Evolutionary conservation across 2,113 vertebrate species (phyloP).

Genomic region (Aegithalos caudatus): DNA sequence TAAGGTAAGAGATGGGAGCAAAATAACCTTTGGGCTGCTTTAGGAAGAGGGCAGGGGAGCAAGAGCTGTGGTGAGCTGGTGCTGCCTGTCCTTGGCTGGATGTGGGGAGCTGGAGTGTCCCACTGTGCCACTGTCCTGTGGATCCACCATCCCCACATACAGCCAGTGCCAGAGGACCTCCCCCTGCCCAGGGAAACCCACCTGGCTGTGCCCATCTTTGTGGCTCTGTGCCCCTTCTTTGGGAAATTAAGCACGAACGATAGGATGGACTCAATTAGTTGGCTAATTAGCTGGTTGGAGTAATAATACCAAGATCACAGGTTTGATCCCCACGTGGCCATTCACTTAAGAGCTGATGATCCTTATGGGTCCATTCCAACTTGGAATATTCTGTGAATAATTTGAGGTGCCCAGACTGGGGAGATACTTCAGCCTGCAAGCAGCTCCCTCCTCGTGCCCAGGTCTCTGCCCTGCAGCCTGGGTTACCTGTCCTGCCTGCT

Average conservation of each 20-base stretch:
- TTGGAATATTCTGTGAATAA: neutral
- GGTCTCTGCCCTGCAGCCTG: neutral
- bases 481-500: neutral
- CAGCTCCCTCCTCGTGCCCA: fast-evolving
- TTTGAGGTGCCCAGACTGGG: too few relatives aligned
- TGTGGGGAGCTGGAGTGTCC: neutral
- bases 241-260: fast-evolving
- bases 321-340: neutral
- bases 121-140: fast-evolving
- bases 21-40: neutral
- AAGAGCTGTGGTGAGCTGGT: neutral
- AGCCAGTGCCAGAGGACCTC: neutral
- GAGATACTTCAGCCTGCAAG: too few relatives aligned
- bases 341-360: neutral
- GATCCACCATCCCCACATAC: fast-evolving
- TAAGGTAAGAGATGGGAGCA: constrained; percentile 76
- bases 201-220: fast-evolving
- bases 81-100: neutral
- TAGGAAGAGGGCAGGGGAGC: neutral
- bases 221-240: fast-evolving
- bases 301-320: neutral
- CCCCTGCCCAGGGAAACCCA: neutral
- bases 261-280: neutral
- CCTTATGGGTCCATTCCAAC: neutral
- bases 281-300: neutral